phyloP scores from a whole-genome alignment of 53 echinoderm and acorn worm species.

The Antedon mediterranea region DNA sequence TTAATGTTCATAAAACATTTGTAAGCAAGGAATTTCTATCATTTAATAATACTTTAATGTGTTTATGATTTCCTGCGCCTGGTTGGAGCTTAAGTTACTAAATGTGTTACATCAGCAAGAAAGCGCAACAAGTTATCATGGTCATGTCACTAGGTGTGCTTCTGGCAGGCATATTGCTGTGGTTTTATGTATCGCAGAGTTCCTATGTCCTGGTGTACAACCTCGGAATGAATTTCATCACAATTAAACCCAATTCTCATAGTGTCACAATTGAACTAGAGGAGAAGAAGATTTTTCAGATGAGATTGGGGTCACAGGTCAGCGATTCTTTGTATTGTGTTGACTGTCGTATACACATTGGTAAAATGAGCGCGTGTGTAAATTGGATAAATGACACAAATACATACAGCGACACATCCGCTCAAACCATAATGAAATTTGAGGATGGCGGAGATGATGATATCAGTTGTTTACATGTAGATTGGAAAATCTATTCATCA shows the following conservation, averaged over 20 bases:
- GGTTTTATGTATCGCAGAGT: slow-evolving; percentile 89
- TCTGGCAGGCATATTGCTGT: slow-evolving; percentile 63
- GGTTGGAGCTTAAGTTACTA: not conserved
- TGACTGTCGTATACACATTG: slow-evolving; percentile 18
- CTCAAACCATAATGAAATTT: slow-evolving; percentile 33
- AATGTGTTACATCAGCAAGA: slow-evolving; percentile 56
- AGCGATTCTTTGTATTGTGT: slow-evolving; percentile 25
- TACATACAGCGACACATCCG: slow-evolving; percentile 21
- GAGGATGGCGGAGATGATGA: slow-evolving; percentile 13
- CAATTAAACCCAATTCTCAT: not conserved
- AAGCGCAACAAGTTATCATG: slow-evolving; percentile 59
- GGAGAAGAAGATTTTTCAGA: slow-evolving; percentile 15
- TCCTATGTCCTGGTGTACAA: slow-evolving; percentile 37
- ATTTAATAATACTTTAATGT: no score
- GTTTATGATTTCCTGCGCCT: no score
- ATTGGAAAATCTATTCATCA: slow-evolving; percentile 42
- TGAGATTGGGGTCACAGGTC: slow-evolving; percentile 28
- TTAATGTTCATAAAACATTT: no score
- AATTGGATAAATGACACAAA: slow-evolving; percentile 44
- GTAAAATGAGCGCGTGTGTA: slow-evolving; percentile 2
- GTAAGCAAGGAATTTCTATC: no score
- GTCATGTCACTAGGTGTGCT: slow-evolving; percentile 40
- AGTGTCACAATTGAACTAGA: not conserved
- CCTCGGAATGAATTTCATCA: slow-evolving; percentile 28
- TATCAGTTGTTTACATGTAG: slow-evolving; percentile 32